Base-by-base conservation (phyloP, 2,888 invertebrate genomes). In the Vesta saturnalis region DNA sequence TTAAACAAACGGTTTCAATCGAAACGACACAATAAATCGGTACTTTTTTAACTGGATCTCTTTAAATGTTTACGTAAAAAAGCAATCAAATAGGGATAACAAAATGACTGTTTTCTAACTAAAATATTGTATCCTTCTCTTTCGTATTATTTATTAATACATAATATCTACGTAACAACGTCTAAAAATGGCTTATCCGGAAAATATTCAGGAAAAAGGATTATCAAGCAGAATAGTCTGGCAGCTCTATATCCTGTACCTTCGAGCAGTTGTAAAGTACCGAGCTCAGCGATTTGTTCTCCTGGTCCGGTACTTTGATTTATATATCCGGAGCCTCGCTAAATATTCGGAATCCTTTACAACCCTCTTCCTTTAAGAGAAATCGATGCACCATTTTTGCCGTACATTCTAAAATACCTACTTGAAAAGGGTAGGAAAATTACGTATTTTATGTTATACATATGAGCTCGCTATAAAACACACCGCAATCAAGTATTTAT, bases 301-400 rank as follows among this genome's bases (percentile, higher is more conserved):
- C 76, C 77, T 73, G 77, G 75, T 69, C 77, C 75, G 71, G 77
- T 76, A 74, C 77, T 81, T 79, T 82, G 82, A 82, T 82, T 82
- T 82, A 82, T 82, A 79, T 73, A 74, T 79, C 78, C 78, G 76
- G 77, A 76, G 71, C 75, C 72, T 73, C 76, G 80, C 80, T 80
- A 81, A 82, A 82, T 82, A 81, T 82, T 81, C 80, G 77, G 80
- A 78, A 80, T 78, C 74, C 77, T 76, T 77, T 72, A 76, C 76
- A 75, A 75, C 75, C 74, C 75, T 77, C 74, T 78, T 79, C 78
- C 78, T 59, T 74, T 73, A 73, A 72, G 74, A 72, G 73, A 73
- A 76, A 79, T 81, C 79, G 80, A 67, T 70, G 58, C 55, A 49
- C 66, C 63, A 67, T 67, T 67, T 67, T 67, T 67, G 58, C 59